Percentiles rank a stretch among this genome's conserved stretches.
Evolutionary conservation across 2,888 invertebrate species (phyloP).

Genomic region (Chloroclysta siterata): DNA sequence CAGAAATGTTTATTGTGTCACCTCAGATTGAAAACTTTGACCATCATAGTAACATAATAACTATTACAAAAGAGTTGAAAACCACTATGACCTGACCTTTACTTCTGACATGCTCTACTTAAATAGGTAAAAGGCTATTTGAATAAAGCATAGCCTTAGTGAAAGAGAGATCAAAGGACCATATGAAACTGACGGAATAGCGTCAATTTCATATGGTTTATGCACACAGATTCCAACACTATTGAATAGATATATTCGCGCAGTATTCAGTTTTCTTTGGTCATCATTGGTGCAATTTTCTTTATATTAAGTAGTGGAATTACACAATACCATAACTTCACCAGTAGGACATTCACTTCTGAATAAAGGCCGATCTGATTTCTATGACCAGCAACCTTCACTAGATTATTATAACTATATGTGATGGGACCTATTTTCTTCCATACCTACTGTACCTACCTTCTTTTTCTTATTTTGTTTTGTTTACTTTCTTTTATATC

Average conservation of each 20-base stretch:
- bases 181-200: slow-evolving; percentile 21
- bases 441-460: too few relatives aligned
- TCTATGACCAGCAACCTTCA: too few relatives aligned
- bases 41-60: slow-evolving; percentile 69
- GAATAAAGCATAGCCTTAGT: slow-evolving; percentile 50
- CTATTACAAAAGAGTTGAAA: slow-evolving; percentile 52
- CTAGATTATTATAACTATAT: too few relatives aligned
- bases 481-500: too few relatives aligned
- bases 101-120: slow-evolving; percentile 46
- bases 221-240: slow-evolving; percentile 40
- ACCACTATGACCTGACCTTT: slow-evolving; percentile 32
- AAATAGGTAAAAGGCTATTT: slow-evolving; percentile 1
- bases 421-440: too few relatives aligned
- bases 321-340: too few relatives aligned
- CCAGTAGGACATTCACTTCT: too few relatives aligned
- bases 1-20: too few relatives aligned
- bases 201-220: slow-evolving; percentile 47
- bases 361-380: too few relatives aligned
- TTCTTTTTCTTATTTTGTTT: too few relatives aligned
- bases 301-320: not conserved
- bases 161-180: slow-evolving; percentile 40
- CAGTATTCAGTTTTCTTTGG: slow-evolving; percentile 58
- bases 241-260: slow-evolving; percentile 55
- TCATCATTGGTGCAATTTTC: slow-evolving; percentile 63
- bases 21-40: slow-evolving; percentile 84